Evolutionary conservation across 2,113 vertebrate species (phyloP).

Genomic region (Chiloscyllium plagiosum): DNA sequence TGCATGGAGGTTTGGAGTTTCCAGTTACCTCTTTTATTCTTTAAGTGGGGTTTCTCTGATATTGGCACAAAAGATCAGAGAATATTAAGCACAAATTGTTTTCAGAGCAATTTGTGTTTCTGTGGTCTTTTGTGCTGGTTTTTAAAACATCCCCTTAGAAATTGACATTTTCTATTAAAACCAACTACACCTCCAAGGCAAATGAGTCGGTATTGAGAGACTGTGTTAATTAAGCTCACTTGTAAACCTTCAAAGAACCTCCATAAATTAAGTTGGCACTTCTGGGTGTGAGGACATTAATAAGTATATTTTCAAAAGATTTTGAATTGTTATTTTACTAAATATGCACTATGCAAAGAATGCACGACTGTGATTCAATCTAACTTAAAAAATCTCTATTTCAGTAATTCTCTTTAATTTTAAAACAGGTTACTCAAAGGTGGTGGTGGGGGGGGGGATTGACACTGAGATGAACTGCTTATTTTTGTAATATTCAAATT

Average conservation of each 20-base stretch:
- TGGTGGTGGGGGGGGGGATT: neutral
- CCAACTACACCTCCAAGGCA: neutral
- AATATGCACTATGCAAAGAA: neutral
- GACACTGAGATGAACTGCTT: neutral
- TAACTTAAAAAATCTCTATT: neutral
- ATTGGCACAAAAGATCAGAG: neutral
- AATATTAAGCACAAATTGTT: neutral
- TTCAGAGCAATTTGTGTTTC: neutral
- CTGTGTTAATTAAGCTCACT: neutral
- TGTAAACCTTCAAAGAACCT: neutral
- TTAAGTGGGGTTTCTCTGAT: neutral
- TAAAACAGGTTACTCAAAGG: neutral
- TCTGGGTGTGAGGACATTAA: neutral
- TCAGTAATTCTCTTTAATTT: neutral
- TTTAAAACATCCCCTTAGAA: neutral
- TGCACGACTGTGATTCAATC: neutral
- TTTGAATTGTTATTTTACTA: neutral
- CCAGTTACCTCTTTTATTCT: neutral
- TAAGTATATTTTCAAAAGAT: neutral
- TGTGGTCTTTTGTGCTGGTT: neutral
- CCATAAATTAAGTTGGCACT: neutral
- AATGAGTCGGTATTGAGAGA: neutral
- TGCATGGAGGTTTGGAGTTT: neutral
- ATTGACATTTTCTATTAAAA: neutral
- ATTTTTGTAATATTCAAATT: neutral